Percentiles rank a stretch among this genome's conserved stretches.
Evolutionary conservation across 2,113 vertebrate genomes (phyloP).

Genomic region (Riparia riparia): DNA sequence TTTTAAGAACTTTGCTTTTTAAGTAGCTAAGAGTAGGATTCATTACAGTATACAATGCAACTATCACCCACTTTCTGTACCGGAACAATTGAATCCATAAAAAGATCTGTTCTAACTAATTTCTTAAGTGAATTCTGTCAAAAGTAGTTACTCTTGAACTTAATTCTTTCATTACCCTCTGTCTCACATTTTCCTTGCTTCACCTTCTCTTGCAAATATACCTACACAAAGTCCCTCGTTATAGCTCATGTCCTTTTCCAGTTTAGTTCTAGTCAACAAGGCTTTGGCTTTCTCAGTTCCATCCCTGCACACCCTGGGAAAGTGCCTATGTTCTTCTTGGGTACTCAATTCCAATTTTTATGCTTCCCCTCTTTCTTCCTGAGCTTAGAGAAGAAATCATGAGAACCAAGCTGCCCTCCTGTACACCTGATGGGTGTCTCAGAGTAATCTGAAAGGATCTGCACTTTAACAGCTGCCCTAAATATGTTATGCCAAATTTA

Average conservation of each 20-base stretch:
- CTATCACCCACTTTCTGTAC: background rate
- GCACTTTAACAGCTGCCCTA: background rate
- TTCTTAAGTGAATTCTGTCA: background rate
- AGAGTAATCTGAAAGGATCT: background rate
- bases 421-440: background rate
- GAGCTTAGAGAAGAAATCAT: background rate
- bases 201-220: background rate
- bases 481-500: background rate
- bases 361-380: fast-evolving
- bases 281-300: background rate
- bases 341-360: background rate
- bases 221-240: fast-evolving
- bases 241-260: background rate
- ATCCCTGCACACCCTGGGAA: background rate
- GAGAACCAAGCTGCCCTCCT: background rate
- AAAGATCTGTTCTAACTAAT: background rate
- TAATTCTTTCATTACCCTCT: background rate
- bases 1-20: background rate
- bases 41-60: background rate
- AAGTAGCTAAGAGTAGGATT: background rate
- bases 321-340: background rate
- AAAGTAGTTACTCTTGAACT: background rate
- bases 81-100: background rate
- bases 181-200: background rate
- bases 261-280: background rate